Base-by-base conservation (phyloP, 1,140 invertebrate genomes). In the Thrips palmi region DNA sequence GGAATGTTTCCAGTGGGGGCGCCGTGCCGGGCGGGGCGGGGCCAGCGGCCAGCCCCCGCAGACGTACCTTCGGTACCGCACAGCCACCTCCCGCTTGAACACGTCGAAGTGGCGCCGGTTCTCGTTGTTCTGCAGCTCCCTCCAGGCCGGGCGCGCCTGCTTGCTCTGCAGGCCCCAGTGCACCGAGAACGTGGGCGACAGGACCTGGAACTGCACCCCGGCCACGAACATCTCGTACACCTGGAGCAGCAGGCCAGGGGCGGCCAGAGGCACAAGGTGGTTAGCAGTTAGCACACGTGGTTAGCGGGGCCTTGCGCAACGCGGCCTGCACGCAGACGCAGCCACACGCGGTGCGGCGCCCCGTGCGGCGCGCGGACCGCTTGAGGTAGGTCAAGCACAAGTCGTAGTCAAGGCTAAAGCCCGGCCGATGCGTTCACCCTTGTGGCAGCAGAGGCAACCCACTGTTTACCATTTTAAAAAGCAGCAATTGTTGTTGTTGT, bases 141-240 rank as follows among this genome's bases (percentile, higher is more conserved):
- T 61, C 83, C 83, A 88, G 0, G 74, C 65, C 0, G 83, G 81
- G 19, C 81, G 62, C 12, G 67, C 68, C 43, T 74, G 71, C 41
- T 78, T 71, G 7, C 70, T 68, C 52, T 84, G 85, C 8, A 91
- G 62, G 1, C 86, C 87, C 77, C 82, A 85, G 54, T 93, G 88
- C 4, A 82, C 76, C 0, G 86, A 81, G 55, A 92, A 94, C 27
- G 86, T 75, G 1, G 86, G 85, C 2, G 86, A 80, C 3, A 93
- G 66, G 0, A 94, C 86, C 47, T 74, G 69, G 58, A 94, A 91
- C 50, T 79, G 70, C 56, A 83, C 92, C 2, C 87, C 86, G 25
- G 84, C 77, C 15, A 91, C 68, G 52, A 77, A 84, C 80, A 91
- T 87, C 60, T 94, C 87, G 60, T 91, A 92, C 1, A 89, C 82